Evolutionary conservation across 2,797 vertebrate genomes (phyloP), one percentile per base, ranked within the genome.

Genomic region (Anguilla anguilla): DNA sequence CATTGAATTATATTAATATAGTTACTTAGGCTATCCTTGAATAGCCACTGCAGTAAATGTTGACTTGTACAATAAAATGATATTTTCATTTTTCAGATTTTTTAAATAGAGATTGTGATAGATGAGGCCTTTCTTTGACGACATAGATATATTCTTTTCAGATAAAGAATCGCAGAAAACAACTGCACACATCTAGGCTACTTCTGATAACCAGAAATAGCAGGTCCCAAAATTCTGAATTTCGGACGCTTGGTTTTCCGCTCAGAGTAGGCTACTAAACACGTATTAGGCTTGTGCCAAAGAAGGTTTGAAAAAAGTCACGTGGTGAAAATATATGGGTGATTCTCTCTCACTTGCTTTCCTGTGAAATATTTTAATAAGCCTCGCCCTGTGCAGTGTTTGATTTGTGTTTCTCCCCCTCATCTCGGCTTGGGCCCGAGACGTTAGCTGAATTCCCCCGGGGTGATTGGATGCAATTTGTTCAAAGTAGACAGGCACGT

Each of bases 391-490:
- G 94, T 94, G 96, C 94, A 95, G 94, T 96, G 95, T 93, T 81
- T 49, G 77, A 25, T 81, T 81, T 81, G 77, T 81, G 96, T 96
- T 92, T 97, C 93, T 95, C 94, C 96, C 94, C 95, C 94, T 93
- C 94, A 93, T 95, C 95, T 95, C 90, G 94, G 95, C 95, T 95
- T 92, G 95, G 96, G 97, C 96, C 96, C 94, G 96, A 98, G 97
- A 98, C 97, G 97, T 98, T 98, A 98, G 96, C 97, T 97, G 96
- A 97, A 98, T 98, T 98, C 97, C 98, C 98, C 96, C 95, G 94
- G 97, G 98, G 97, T 99, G 97, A 98, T 97, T 97, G 97, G 97
- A 97, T 97, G 97, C 97, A 98, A 97, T 97, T 97, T 97, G 93
- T 97, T 96, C 96, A 96, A 97, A 98, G 97, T 97, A 96, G 98